Conservation (phyloP, 2,888 invertebrate species). For the Philhelius pedissequus region DNA sequence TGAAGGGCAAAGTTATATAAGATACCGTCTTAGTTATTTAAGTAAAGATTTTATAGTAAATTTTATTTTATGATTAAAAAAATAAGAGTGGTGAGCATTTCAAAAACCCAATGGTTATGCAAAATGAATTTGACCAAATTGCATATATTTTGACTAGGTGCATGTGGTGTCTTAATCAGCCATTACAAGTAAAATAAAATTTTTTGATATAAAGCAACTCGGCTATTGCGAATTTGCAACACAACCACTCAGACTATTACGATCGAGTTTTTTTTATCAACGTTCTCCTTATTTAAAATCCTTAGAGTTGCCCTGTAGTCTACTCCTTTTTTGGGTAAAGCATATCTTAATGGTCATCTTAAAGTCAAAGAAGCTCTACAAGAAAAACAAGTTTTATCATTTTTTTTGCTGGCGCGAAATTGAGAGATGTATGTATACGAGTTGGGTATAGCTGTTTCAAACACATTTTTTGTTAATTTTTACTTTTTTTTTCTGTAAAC, state of each 20-base stretch:
- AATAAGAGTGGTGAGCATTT: no score
- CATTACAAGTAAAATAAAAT: no score
- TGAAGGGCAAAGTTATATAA: no score
- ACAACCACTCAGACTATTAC: not conserved
- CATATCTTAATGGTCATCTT: constrained; percentile 40
- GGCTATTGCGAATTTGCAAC: no score
- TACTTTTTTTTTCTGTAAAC: not conserved
- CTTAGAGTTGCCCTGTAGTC: not conserved
- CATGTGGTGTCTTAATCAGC: no score
- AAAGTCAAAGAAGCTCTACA: not conserved
- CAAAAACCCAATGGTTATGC: no score
- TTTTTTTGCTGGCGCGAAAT: constrained; percentile 15
- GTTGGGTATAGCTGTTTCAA: not conserved
- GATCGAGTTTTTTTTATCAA: not conserved
- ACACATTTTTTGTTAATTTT: not conserved
- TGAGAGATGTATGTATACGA: not conserved
- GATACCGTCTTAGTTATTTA: no score
- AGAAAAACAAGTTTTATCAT: not conserved
- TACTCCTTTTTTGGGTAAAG: constrained; percentile 5
- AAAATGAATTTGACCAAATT: no score
- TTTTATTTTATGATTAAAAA: no score
- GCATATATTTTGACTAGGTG: no score
- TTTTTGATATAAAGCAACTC: no score
- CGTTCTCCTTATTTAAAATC: not conserved
- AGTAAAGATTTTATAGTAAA: no score